Conservation (phyloP, 1,140 invertebrate species). For the Drosophila orena region DNA sequence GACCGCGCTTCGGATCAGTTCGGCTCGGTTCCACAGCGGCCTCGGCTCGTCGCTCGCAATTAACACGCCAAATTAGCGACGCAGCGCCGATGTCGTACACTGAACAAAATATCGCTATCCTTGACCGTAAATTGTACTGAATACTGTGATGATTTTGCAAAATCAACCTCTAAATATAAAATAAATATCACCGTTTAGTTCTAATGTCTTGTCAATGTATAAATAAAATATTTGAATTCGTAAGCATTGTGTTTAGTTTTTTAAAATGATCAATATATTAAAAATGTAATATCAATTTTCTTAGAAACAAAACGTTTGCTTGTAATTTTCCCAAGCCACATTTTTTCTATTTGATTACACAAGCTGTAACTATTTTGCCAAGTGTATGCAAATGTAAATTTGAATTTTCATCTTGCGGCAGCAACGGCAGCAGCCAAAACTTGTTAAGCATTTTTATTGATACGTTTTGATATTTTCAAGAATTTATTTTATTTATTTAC, state of each 20-base stretch:
- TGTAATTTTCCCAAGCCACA: too few species aligned
- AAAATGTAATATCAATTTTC: too few species aligned
- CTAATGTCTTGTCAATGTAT: too few species aligned
- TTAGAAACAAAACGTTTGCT: too few species aligned
- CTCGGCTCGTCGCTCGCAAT: conserved; percentile 69
- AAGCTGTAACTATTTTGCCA: background rate
- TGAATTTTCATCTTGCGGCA: conserved; percentile 6
- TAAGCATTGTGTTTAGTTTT: too few species aligned
- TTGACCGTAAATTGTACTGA: too few species aligned
- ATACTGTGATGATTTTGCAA: too few species aligned
- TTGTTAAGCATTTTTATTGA: conserved; percentile 83
- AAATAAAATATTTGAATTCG: too few species aligned
- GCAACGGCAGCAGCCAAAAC: conserved; percentile 47
- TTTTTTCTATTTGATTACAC: too few species aligned
- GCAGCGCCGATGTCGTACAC: conserved; percentile 34
- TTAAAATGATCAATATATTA: too few species aligned
- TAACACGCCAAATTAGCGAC: conserved; percentile 79
- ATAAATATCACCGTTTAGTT: too few species aligned
- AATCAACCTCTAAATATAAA: too few species aligned
- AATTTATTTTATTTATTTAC: conserved; percentile 82
- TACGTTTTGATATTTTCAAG: conserved; percentile 79
- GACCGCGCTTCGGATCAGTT: conserved; percentile 52
- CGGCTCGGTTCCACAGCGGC: conserved; percentile 34
- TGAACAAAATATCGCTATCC: background rate
- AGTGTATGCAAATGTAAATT: conserved; percentile 26